These are phyloP conservation scores for Lysandra coridon DNA, from an alignment of 2,888 invertebrate species.

Conservation along the genomic window DNA sequence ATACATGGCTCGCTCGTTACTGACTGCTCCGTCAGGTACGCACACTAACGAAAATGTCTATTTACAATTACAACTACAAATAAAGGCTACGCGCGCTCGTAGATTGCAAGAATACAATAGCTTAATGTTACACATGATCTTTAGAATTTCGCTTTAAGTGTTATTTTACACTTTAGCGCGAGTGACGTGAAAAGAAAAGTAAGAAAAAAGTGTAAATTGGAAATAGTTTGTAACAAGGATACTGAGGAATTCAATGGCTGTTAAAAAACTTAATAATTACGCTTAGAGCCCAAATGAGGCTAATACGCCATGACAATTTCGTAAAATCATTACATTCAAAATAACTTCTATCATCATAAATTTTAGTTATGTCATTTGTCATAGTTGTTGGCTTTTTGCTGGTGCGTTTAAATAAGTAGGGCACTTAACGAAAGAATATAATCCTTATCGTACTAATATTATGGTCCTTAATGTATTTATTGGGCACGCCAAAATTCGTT, in stretches of 20 bases:
- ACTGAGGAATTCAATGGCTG: not conserved
- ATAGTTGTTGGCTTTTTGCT: not conserved
- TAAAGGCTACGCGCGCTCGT: no score
- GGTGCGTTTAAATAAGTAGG: not conserved
- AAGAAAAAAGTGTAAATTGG: not conserved
- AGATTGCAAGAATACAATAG: not conserved
- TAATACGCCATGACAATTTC: not conserved
- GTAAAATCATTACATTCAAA: not conserved
- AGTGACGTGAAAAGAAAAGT: not conserved
- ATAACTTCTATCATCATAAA: not conserved
- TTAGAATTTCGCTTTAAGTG: slow-evolving; percentile 27
- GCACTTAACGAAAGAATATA: not conserved
- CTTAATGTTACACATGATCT: slow-evolving; percentile 14
- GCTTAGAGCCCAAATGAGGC: not conserved
- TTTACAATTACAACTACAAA: no score
- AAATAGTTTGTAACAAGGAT: not conserved
- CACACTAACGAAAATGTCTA: no score
- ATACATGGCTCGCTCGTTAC: no score
- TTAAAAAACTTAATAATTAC: not conserved
- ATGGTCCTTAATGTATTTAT: no score
- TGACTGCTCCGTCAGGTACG: no score
- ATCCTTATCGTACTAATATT: not conserved
- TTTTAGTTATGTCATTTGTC: not conserved
- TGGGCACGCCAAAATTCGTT: no score
- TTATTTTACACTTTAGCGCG: not conserved